phyloP scores from a whole-genome alignment of 2,888 invertebrate genomes.

The Ctena decussata region DNA sequence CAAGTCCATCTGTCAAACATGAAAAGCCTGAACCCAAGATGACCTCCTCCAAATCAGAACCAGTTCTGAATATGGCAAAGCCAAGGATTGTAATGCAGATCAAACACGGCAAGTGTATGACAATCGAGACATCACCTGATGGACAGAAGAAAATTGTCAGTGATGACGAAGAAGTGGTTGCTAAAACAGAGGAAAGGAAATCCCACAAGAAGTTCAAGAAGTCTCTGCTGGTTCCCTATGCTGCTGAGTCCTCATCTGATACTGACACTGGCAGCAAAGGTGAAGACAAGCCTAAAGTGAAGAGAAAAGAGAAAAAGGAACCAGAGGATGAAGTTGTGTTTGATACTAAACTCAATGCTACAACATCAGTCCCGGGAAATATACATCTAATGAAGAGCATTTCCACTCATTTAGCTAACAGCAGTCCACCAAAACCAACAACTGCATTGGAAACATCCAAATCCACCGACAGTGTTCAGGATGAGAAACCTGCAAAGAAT shows the following conservation, averaged over 20 bases:
- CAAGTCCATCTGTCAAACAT: background rate
- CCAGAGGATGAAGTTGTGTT: slow-evolving; percentile 67
- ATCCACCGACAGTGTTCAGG: background rate
- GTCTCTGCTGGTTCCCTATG: slow-evolving; percentile 84
- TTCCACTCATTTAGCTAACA: background rate
- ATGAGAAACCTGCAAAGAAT: background rate
- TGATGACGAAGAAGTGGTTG: slow-evolving; percentile 65
- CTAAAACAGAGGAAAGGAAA: slow-evolving; percentile 45
- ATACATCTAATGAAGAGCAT: slow-evolving; percentile 51
- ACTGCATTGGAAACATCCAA: background rate
- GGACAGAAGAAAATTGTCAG: slow-evolving; percentile 77
- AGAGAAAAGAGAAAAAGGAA: background rate
- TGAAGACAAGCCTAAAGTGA: slow-evolving; percentile 11
- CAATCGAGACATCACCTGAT: slow-evolving; percentile 79
- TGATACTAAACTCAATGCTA: slow-evolving; percentile 78
- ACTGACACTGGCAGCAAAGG: slow-evolving; percentile 49
- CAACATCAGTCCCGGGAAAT: slow-evolving; percentile 82
- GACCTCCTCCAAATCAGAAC: background rate
- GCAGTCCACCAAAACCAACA: background rate
- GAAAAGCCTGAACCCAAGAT: background rate
- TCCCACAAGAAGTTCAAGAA: slow-evolving; percentile 50
- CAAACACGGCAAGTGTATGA: slow-evolving; percentile 83
- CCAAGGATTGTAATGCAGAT: slow-evolving; percentile 85
- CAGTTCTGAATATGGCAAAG: slow-evolving; percentile 36
- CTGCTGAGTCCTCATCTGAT: slow-evolving; percentile 85